phyloP scores from a whole-genome alignment of 2,797 vertebrate species.

The Pseudomugil tenellus region DNA sequence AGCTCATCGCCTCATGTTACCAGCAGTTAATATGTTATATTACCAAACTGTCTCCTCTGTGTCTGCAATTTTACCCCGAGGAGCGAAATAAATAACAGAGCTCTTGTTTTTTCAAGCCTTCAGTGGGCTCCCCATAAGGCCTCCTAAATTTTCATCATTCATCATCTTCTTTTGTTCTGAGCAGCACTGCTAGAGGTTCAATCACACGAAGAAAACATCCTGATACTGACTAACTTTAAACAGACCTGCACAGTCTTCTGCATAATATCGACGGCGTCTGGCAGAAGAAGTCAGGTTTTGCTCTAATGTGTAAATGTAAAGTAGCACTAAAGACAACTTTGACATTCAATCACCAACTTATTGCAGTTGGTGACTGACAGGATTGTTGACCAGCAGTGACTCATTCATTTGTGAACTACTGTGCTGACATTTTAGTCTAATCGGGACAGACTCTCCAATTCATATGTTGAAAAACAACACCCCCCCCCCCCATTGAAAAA shows the following conservation, averaged over 20 bases:
- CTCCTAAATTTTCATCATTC: constrained; percentile 32
- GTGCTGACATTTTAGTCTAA: constrained; percentile 19
- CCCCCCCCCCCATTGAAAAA: not conserved
- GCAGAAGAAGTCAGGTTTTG: constrained; percentile 7
- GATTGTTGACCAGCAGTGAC: constrained; percentile 18
- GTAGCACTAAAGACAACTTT: not conserved
- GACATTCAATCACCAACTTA: not conserved
- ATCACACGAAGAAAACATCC: constrained; percentile 37
- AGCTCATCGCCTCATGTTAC: not conserved
- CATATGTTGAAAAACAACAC: not conserved
- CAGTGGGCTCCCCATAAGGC: constrained; percentile 15
- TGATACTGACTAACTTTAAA: constrained; percentile 9
- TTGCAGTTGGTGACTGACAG: not conserved
- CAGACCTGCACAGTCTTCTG: not conserved
- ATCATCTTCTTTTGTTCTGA: constrained; percentile 20
- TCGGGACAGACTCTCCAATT: constrained; percentile 1
- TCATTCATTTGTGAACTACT: constrained; percentile 14
- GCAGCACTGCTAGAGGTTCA: constrained; percentile 6
- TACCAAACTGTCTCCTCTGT: not conserved
- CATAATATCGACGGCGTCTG: not conserved
- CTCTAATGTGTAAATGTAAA: constrained; percentile 20
- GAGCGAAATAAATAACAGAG: constrained; percentile 9
- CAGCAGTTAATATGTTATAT: not conserved
- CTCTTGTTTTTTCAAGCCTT: constrained; percentile 23
- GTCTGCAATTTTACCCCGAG: constrained; percentile 11